Evolutionary conservation across 2,113 vertebrate species (phyloP).

Genomic region (Lates calcarifer): DNA sequence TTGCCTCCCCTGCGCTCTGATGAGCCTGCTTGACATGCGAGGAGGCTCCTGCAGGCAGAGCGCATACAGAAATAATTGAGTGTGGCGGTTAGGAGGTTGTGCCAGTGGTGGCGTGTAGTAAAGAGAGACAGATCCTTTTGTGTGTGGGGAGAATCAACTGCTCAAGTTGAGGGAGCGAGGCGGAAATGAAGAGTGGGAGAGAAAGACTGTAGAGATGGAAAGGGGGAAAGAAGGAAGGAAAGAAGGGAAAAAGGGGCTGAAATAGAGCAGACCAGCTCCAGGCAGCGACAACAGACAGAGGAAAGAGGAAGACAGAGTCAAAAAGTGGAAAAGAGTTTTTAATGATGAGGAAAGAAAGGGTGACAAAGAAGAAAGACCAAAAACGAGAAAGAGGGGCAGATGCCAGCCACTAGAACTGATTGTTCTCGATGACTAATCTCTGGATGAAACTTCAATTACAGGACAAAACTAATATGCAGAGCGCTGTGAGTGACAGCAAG

Average conservation of each 20-base stretch:
- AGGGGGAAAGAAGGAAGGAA: neutral
- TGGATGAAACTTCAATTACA: conserved; percentile 68
- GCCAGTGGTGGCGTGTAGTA: conserved; percentile 62
- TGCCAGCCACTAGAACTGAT: conserved; percentile 57
- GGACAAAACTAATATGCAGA: conserved; percentile 70
- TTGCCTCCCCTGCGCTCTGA: conserved; percentile 40
- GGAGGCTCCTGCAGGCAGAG: conserved; percentile 63
- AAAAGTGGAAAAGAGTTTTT: conserved; percentile 58
- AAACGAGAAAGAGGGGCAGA: conserved; percentile 43
- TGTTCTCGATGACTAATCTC: conserved; percentile 71
- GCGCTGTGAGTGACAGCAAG: conserved; percentile 54
- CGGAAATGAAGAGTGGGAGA: conserved; percentile 61
- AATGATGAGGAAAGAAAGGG: conserved; percentile 53
- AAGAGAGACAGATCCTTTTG: conserved; percentile 67
- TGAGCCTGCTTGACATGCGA: conserved; percentile 68
- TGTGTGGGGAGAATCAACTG: conserved; percentile 53
- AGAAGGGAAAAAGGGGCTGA: neutral
- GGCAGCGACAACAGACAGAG: conserved; percentile 46
- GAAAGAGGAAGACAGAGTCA: conserved; percentile 44
- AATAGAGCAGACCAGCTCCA: conserved; percentile 57
- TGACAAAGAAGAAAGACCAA: conserved; percentile 43
- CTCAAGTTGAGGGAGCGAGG: conserved; percentile 48
- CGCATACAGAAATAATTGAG: conserved; percentile 68
- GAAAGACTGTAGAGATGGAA: conserved; percentile 41
- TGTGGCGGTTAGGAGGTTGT: conserved; percentile 65